phyloP scores from a whole-genome alignment of 2,888 invertebrate genomes.

The Eupithecia dodoneata region DNA sequence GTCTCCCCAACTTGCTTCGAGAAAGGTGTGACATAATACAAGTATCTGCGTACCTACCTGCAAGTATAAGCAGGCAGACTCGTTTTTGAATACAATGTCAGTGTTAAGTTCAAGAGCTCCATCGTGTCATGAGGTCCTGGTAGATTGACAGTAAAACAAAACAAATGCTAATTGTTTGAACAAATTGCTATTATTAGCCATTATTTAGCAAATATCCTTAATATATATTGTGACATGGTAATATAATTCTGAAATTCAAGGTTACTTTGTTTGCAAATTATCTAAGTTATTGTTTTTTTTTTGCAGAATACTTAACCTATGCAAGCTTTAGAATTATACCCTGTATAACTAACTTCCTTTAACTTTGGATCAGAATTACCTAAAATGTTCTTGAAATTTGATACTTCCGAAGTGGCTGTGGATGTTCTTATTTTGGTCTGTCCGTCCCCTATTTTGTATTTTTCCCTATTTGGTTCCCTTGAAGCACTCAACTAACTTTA shows the following conservation, averaged over 20 bases:
- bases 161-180: neutral
- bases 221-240: neutral
- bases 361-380: neutral
- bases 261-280: neutral
- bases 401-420: neutral
- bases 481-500: neutral
- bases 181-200: neutral
- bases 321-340: neutral
- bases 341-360: neutral
- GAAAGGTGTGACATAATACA: conserved; percentile 25
- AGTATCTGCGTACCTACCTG: neutral
- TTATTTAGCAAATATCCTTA: neutral
- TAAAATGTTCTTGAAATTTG: neutral
- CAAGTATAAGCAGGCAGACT: neutral
- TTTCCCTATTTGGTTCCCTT: neutral
- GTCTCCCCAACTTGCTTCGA: conserved; percentile 12
- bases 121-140: conserved; percentile 26
- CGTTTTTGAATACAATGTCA: conserved; percentile 26
- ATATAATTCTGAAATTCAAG: neutral
- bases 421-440: neutral
- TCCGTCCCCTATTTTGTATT: neutral
- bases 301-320: neutral
- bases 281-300: neutral
- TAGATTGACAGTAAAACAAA: conserved; percentile 23
- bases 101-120: conserved; percentile 33